phyloP scores from a whole-genome alignment of 92 coral and sea anemone species.

The Heteractis magnifica region DNA sequence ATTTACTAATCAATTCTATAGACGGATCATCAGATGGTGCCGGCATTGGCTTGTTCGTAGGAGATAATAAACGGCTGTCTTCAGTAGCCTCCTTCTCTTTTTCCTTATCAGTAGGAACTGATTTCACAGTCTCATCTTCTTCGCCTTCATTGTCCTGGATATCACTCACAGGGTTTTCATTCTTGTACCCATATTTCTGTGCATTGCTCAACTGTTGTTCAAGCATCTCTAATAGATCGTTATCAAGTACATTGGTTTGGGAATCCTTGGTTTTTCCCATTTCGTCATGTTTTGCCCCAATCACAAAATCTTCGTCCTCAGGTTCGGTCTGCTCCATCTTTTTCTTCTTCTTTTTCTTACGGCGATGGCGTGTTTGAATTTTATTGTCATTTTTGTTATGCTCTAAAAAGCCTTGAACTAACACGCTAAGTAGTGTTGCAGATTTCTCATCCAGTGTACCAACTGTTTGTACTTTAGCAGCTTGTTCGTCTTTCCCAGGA shows the following conservation, averaged over 20 bases:
- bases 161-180: conserved; percentile 6
- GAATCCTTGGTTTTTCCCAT: neutral
- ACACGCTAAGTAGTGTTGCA: conserved; percentile 10
- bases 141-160: neutral
- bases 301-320: conserved; percentile 15
- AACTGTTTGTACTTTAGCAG: conserved; percentile 8
- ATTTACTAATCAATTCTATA: conserved; percentile 3
- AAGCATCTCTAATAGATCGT: conserved; percentile 13
- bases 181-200: neutral
- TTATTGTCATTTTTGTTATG: neutral
- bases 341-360: conserved; percentile 8
- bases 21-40: conserved; percentile 21
- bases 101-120: conserved; percentile 29
- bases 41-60: conserved; percentile 8
- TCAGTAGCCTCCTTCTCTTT: neutral
- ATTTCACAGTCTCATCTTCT: conserved; percentile 1
- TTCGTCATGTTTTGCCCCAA: conserved; percentile 27
- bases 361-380: neutral
- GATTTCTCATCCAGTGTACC: conserved; percentile 20
- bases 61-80: neutral
- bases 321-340: neutral
- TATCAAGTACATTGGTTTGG: conserved; percentile 14
- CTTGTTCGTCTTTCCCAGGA: neutral
- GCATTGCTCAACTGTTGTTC: conserved; percentile 21
- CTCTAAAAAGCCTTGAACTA: conserved; percentile 29